Percentiles rank a stretch among this genome's conserved stretches.
These are phyloP conservation scores for Caenorhabditis virilis DNA, from an alignment of 2,888 invertebrate species.

Conservation along the genomic window DNA sequence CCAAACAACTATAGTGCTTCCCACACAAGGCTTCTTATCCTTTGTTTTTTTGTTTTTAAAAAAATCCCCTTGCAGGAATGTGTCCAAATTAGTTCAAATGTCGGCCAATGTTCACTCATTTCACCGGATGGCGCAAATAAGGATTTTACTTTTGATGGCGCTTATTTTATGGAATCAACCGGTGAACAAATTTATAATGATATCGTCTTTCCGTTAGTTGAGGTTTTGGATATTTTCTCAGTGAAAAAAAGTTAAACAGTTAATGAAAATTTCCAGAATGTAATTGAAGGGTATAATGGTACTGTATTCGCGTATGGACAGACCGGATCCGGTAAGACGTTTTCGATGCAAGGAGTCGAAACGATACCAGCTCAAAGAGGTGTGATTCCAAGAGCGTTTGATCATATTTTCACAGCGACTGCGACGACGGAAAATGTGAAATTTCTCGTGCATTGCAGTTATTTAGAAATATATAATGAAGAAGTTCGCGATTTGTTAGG, in stretches of 20 bases:
- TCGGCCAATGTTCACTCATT: slow-evolving; percentile 75
- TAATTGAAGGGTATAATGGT: slow-evolving; percentile 88
- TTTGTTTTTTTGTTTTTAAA: background rate
- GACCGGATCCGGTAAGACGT: slow-evolving; percentile 88
- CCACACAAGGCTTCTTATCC: background rate
- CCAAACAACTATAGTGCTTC: too few relatives aligned
- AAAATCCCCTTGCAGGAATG: too few relatives aligned
- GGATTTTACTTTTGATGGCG: slow-evolving; percentile 83
- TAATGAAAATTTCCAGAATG: slow-evolving; percentile 74
- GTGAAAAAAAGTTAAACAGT: background rate
- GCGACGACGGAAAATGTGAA: slow-evolving; percentile 77
- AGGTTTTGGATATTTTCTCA: slow-evolving; percentile 72
- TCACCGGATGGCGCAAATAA: slow-evolving; percentile 75
- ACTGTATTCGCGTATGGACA: slow-evolving; percentile 92
- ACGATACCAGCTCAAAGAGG: slow-evolving; percentile 60
- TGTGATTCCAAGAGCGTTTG: slow-evolving; percentile 75
- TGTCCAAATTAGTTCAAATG: slow-evolving; percentile 76
- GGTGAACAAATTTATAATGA: slow-evolving; percentile 87
- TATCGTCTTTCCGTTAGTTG: slow-evolving; percentile 82
- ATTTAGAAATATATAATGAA: slow-evolving; percentile 85
- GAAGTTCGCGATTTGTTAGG: slow-evolving; percentile 79
- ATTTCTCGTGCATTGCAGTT: slow-evolving; percentile 80
- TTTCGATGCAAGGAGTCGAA: slow-evolving; percentile 82
- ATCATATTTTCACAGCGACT: slow-evolving; percentile 83
- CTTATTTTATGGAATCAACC: slow-evolving; percentile 79